Conservation (phyloP, 2,797 vertebrate species). For the Microcaecilia unicolor region DNA sequence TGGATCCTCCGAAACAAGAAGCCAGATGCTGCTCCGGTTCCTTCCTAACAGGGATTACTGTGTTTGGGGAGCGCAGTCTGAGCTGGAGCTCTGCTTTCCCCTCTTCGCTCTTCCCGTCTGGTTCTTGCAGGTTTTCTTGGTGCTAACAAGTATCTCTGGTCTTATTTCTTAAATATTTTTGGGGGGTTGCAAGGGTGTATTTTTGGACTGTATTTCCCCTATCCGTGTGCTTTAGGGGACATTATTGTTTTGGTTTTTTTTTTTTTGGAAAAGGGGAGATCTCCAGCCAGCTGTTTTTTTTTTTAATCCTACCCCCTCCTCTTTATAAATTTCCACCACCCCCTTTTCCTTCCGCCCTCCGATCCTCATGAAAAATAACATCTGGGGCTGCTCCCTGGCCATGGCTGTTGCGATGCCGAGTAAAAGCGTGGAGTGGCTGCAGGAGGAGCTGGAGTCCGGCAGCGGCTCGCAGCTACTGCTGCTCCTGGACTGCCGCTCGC, state of each 20-base stretch:
- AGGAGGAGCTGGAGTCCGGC: constrained; percentile 86
- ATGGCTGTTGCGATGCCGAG: constrained; percentile 77
- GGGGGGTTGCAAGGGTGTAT: too few relatives aligned
- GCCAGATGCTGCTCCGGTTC: too few relatives aligned
- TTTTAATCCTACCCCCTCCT: neutral
- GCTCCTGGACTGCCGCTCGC: constrained; percentile 87
- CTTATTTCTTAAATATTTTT: too few relatives aligned
- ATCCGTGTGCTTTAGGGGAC: neutral
- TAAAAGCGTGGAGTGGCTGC: constrained; percentile 94
- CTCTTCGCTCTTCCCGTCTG: too few relatives aligned
- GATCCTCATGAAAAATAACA: constrained; percentile 77
- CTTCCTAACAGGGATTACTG: too few relatives aligned
- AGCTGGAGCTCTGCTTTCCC: too few relatives aligned
- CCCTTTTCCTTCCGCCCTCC: constrained; percentile 10
- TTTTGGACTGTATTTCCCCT: too few relatives aligned
- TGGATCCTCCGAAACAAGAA: too few relatives aligned
- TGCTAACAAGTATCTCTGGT: too few relatives aligned
- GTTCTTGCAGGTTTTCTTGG: too few relatives aligned
- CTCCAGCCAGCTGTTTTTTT: neutral
- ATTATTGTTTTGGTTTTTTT: too few relatives aligned
- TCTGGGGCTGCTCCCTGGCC: constrained; percentile 67
- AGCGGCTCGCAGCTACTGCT: constrained; percentile 69
- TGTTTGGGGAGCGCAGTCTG: too few relatives aligned
- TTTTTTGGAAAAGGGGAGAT: neutral
- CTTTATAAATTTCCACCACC: neutral